Percentiles rank a stretch among this genome's conserved stretches.
These are phyloP conservation scores for Cephus sareptanus DNA, from an alignment of 2,888 invertebrate genomes.

Conservation along the genomic window DNA sequence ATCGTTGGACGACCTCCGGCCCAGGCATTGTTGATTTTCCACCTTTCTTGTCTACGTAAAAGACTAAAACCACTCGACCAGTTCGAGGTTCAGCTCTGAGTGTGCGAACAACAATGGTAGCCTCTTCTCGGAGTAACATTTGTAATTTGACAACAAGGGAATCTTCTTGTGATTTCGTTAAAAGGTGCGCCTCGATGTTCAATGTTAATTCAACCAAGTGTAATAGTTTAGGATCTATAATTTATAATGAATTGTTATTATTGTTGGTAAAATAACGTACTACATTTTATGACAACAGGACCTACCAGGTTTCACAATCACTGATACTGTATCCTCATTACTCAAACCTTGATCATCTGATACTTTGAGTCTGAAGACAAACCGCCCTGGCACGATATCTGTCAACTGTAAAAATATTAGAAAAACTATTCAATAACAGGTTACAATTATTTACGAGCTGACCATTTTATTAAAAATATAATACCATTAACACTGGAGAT, in stretches of 20 bases:
- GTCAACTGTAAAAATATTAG: slow-evolving; percentile 71
- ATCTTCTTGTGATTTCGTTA: slow-evolving; percentile 79
- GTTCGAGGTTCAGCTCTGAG: slow-evolving; percentile 68
- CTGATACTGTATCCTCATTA: slow-evolving; percentile 83
- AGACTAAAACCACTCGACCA: slow-evolving; percentile 71
- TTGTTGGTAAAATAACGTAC: neutral
- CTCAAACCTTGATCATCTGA: slow-evolving; percentile 89
- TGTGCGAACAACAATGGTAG: slow-evolving; percentile 68
- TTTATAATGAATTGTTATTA: slow-evolving; percentile 6
- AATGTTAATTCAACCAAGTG: slow-evolving; percentile 86
- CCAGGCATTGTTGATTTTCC: slow-evolving; percentile 68
- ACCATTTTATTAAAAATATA: slow-evolving; percentile 26
- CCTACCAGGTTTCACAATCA: slow-evolving; percentile 79
- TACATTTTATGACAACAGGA: neutral
- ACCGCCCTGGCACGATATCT: slow-evolving; percentile 88
- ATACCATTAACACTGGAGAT: slow-evolving; percentile 80
- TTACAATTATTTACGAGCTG: slow-evolving; percentile 3
- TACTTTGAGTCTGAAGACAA: slow-evolving; percentile 90
- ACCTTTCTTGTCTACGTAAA: slow-evolving; percentile 74
- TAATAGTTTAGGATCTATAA: slow-evolving; percentile 76
- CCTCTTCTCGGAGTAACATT: slow-evolving; percentile 80
- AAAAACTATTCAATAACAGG: slow-evolving; percentile 53
- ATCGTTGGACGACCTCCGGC: slow-evolving; percentile 73
- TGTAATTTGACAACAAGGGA: slow-evolving; percentile 84
- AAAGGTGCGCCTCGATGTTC: slow-evolving; percentile 77